A percentile compares a stretch with the other conserved stretches of the same genome.
These are phyloP conservation scores for Fabriciana adippe DNA, from an alignment of 2,888 invertebrate genomes.

Conservation along the genomic window DNA sequence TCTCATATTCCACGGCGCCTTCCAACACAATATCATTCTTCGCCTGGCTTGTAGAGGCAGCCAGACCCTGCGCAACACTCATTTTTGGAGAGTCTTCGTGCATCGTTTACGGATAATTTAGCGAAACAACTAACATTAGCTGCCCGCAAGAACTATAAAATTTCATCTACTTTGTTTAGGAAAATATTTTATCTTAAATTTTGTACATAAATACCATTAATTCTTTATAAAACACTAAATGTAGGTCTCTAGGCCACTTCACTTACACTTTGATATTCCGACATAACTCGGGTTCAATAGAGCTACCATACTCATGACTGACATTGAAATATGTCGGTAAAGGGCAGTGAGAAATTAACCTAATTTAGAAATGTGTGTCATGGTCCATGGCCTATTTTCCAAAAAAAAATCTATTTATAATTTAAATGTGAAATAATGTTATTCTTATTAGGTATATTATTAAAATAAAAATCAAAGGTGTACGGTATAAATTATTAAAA, in stretches of 20 bases:
- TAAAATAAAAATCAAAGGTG: constrained; percentile 11
- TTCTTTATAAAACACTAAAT: constrained; percentile 80
- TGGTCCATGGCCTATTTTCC: constrained; percentile 71
- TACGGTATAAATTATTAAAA: constrained; percentile 44
- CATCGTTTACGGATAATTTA: constrained; percentile 80
- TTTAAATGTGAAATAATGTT: constrained; percentile 15
- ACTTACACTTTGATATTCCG: constrained; percentile 91
- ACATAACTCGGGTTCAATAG: constrained; percentile 87
- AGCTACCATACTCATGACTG: constrained; percentile 85
- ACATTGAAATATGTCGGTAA: constrained; percentile 82
- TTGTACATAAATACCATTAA: constrained; percentile 66
- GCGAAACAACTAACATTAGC: constrained; percentile 63
- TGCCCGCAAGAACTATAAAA: constrained; percentile 55
- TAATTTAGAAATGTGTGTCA: constrained; percentile 73
- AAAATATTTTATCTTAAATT: constrained; percentile 83
- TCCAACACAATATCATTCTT: constrained; percentile 71
- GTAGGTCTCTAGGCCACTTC: constrained; percentile 95
- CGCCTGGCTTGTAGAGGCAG: constrained; percentile 83
- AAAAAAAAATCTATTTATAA: constrained; percentile 31
- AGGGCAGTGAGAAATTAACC: constrained; percentile 79
- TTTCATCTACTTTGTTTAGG: constrained; percentile 73
- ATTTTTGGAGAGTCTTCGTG: constrained; percentile 87
- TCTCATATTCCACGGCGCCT: constrained; percentile 72
- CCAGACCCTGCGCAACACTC: constrained; percentile 86
- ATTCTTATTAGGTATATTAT: constrained; percentile 2